Evolutionary conservation across 2,797 vertebrate genomes (phyloP), one percentile per base, ranked within the genome.

Genomic region (Oryzias dopingdopingensis): DNA sequence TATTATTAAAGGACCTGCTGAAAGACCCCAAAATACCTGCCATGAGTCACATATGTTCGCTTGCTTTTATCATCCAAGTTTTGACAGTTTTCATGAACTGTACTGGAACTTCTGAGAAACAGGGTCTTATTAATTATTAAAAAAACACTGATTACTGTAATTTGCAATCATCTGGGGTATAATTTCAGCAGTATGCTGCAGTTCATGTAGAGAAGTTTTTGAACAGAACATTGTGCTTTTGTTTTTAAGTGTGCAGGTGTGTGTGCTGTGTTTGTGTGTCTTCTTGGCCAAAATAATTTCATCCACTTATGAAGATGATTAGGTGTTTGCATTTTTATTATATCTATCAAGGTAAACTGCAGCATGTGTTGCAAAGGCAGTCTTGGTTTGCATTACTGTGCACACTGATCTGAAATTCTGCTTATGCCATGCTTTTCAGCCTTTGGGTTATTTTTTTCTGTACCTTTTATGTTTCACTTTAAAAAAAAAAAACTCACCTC

Each of bases 1-100:
- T 50, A 69, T 85, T 80, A 80, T 79, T 66, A 74, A 72, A 75
- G 66, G 65, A 73, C 55, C 72, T 56, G 71, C 78, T 72, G 61
- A 88, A 77, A 62, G 37, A 64, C 65, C 62, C 2, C 0, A 67
- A 80, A 86, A 84, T 82, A 81, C 76, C 74, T 85, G 79, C 77
- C 71, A 80, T 61, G 62, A 65, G 71, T 82, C 76, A 67, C 69
- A 66, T 72, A 73, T 65, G 66, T 72, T 37, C 47, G 52, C 14
- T 52, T 32, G 56, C 46, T 14, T 42, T 59, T 47, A 59, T 72
- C 67, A 45, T 73, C 54, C 57, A 57, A 45, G 59, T 69, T 79
- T 63, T 43, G 54, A 17, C 61, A 67, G 63, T 55, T 41, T 69
- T 76, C 49, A 56, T 71, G 72, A 37, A 37, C 32, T 37, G 32